Evolutionary conservation across 2,888 invertebrate genomes (phyloP).

Genomic region (Polydesmus complanatus): DNA sequence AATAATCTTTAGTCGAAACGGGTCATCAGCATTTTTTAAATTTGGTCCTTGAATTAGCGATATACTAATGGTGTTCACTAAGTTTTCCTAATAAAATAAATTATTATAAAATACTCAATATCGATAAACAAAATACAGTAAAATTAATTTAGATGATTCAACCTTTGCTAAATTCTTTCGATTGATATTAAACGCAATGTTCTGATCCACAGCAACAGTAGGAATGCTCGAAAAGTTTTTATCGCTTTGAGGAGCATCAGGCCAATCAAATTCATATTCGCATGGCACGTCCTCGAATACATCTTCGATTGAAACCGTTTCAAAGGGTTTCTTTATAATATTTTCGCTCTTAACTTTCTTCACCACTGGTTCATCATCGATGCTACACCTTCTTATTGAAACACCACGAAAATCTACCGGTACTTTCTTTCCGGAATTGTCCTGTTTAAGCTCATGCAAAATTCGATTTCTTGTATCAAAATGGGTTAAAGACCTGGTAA

Average conservation of each 20-base stretch:
- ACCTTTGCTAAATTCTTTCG: background rate
- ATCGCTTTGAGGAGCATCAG: background rate
- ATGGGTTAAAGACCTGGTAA: no score
- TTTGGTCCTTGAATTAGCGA: constrained; percentile 7
- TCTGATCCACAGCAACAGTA: no score
- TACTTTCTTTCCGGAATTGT: no score
- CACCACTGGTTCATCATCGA: background rate
- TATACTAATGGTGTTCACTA: constrained; percentile 6
- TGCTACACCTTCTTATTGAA: no score
- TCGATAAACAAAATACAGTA: background rate
- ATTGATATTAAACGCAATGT: no score
- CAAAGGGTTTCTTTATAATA: no score
- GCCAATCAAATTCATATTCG: background rate
- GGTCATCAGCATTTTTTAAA: background rate
- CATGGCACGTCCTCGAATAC: background rate
- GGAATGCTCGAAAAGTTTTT: no score
- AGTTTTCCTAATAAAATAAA: background rate
- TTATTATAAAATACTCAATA: background rate
- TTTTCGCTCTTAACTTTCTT: background rate
- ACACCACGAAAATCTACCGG: no score
- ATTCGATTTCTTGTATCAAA: no score
- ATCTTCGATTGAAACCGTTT: background rate
- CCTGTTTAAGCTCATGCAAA: no score
- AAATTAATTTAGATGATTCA: background rate
- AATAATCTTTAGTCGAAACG: background rate